phyloP scores from a whole-genome alignment of 2,888 invertebrate species.

The Oscheius myriophilus region DNA sequence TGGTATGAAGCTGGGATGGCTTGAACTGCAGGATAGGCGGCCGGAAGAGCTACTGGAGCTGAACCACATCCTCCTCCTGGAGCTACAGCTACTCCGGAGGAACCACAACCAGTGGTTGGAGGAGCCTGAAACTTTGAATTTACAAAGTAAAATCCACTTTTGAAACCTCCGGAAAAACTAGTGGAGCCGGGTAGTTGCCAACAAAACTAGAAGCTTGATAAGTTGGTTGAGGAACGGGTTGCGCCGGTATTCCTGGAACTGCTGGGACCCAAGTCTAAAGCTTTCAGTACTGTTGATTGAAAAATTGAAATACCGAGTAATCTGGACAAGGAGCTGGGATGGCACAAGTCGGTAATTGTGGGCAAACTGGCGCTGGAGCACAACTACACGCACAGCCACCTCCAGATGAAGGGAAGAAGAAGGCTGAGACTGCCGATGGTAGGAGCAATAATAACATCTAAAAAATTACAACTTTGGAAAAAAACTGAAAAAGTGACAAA shows the following conservation, averaged over 20 bases:
- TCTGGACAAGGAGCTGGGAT: slow-evolving; percentile 38
- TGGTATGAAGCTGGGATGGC: neutral
- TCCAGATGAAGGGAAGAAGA: slow-evolving; percentile 33
- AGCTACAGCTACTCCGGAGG: slow-evolving; percentile 18
- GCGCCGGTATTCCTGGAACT: slow-evolving; percentile 17
- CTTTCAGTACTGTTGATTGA: neutral
- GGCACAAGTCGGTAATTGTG: slow-evolving; percentile 42
- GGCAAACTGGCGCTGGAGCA: slow-evolving; percentile 35
- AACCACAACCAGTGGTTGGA: neutral
- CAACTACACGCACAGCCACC: slow-evolving; percentile 39
- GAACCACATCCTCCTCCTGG: slow-evolving; percentile 27
- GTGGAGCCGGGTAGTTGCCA: slow-evolving; percentile 27
- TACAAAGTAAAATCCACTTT: neutral
- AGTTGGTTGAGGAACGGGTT: neutral
- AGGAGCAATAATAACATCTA: slow-evolving; percentile 10
- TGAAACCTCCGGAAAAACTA: neutral
- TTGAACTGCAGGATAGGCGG: slow-evolving; percentile 21
- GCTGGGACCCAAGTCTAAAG: slow-evolving; percentile 17
- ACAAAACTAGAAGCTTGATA: neutral
- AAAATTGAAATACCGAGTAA: neutral
- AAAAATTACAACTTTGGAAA: neutral
- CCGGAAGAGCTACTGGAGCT: slow-evolving; percentile 23
- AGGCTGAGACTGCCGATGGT: neutral
- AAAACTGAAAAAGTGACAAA: neutral
- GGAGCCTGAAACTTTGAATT: neutral